These are phyloP conservation scores for Darevskia mixta DNA, from an alignment of 2,797 vertebrate genomes.

Conservation along the genomic window DNA sequence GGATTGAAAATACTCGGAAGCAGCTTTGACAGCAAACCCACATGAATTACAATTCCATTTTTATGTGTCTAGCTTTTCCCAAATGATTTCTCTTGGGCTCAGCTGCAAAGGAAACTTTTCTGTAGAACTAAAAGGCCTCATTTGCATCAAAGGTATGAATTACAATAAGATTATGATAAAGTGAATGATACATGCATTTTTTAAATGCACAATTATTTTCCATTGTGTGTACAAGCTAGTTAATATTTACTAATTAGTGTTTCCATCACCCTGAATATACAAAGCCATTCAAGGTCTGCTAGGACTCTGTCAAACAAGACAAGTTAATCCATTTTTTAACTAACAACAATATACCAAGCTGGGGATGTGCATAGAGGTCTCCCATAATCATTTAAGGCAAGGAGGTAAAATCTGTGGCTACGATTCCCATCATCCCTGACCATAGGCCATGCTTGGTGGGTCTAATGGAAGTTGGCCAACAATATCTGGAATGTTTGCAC, in stretches of 20 bases:
- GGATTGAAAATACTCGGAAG: not conserved
- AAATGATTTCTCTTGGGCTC: not conserved
- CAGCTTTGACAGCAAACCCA: not conserved
- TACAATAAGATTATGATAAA: not conserved
- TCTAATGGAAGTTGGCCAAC: no score
- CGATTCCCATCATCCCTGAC: no score
- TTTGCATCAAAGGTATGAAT: not conserved
- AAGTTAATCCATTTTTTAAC: not conserved
- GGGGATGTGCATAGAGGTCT: not conserved
- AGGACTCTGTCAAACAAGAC: not conserved
- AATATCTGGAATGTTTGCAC: no score
- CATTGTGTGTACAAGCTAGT: not conserved
- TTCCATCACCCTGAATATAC: not conserved
- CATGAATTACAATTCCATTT: not conserved
- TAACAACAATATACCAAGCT: not conserved
- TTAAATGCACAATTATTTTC: not conserved
- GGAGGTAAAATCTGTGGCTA: no score
- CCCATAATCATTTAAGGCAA: not conserved
- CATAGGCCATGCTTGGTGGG: no score
- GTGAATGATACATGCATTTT: not conserved
- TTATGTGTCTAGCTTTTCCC: not conserved
- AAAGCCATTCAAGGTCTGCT: not conserved
- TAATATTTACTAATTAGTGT: slow-evolving; percentile 22
- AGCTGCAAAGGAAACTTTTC: not conserved
- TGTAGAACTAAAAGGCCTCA: not conserved